Conservation (phyloP, 2,113 vertebrate species). For the Nibea coibor region DNA sequence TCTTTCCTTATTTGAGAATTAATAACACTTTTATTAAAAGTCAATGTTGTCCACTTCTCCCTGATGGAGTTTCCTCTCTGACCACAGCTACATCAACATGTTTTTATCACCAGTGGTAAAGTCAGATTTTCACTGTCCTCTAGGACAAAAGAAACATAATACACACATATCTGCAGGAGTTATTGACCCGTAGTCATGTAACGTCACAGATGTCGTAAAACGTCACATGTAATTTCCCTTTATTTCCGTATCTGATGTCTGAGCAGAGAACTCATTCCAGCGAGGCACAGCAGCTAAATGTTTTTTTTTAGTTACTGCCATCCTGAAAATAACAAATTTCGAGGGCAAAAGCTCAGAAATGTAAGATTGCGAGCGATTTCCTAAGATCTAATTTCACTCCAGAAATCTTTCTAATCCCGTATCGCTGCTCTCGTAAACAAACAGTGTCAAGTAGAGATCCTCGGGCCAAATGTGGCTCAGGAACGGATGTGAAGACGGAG, state of each 20-base stretch:
- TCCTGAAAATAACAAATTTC: not conserved
- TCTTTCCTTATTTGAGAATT: not conserved
- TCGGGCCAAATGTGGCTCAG: not conserved
- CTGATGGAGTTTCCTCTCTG: conserved; percentile 7
- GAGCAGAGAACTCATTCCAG: not conserved
- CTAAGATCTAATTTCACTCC: not conserved
- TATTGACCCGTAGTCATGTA: not conserved
- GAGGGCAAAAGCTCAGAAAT: not conserved
- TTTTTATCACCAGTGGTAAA: not conserved
- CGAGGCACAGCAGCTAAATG: not conserved
- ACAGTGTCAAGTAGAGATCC: not conserved
- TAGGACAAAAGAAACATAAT: conserved; percentile 1
- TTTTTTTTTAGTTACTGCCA: not conserved
- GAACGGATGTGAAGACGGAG: conserved; percentile 2
- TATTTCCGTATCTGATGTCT: not conserved
- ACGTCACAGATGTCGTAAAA: not conserved
- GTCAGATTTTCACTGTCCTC: not conserved
- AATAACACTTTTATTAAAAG: conserved; percentile 20
- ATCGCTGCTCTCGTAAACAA: not conserved
- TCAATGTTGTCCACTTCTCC: not conserved
- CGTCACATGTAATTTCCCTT: not conserved
- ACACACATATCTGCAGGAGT: not conserved
- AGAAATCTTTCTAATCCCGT: not conserved
- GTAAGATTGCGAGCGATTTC: not conserved
- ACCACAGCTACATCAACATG: not conserved